These are phyloP conservation scores for Myotis pilosus DNA, from an alignment of 2,797 vertebrate species.

Conservation along the genomic window DNA sequence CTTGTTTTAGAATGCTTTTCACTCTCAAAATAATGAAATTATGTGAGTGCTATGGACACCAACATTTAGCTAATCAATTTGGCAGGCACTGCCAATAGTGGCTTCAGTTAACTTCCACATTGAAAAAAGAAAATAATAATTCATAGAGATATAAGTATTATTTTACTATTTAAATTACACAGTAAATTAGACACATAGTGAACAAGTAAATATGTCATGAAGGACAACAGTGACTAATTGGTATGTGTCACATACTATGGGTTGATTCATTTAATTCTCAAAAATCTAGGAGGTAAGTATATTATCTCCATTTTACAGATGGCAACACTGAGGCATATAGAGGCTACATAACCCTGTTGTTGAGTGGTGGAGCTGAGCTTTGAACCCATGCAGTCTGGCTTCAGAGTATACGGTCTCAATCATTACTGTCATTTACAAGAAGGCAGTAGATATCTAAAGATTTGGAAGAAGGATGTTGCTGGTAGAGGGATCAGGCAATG, in stretches of 20 bases:
- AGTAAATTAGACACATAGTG: neutral
- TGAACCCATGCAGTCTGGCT: neutral
- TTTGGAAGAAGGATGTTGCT: neutral
- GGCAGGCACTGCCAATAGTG: neutral
- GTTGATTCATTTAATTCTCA: neutral
- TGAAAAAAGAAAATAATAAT: slow-evolving; percentile 1
- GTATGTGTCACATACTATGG: neutral
- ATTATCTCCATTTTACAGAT: neutral
- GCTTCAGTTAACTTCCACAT: neutral
- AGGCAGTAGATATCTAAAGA: neutral
- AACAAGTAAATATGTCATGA: slow-evolving; percentile 35
- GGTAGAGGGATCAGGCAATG: neutral
- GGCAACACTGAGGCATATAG: slow-evolving; percentile 5
- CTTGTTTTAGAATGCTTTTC: slow-evolving; percentile 39
- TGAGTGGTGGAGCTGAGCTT: neutral
- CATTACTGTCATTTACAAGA: neutral
- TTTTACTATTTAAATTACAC: slow-evolving; percentile 33
- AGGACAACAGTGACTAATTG: neutral
- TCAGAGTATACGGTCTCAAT: neutral
- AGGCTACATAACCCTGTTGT: neutral
- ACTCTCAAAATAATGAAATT: slow-evolving; percentile 47
- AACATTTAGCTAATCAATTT: slow-evolving; percentile 38
- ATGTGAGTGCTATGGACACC: neutral
- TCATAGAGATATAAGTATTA: neutral
- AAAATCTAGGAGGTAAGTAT: neutral